Evolutionary conservation across 2,113 vertebrate species (phyloP), one percentile per base, ranked within the genome.

Genomic region (Chiloscyllium plagiosum): DNA sequence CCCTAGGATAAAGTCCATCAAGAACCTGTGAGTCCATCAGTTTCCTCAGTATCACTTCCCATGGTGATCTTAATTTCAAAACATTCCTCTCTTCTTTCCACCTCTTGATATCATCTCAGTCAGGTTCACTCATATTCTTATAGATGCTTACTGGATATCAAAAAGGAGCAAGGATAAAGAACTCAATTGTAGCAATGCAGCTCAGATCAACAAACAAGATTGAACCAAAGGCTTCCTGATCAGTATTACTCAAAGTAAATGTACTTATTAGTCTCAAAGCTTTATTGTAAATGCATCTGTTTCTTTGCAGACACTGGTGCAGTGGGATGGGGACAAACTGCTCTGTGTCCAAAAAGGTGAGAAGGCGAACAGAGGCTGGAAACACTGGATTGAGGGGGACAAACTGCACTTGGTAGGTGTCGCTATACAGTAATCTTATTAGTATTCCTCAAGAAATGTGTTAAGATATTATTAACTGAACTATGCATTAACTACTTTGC

Each of bases 291-390:
- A 76, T 68, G 70, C 56, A 61, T 96, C 95, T 98, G 94, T 96
- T 96, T 96, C 0, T 4, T 96, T 96, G 70, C 97, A 99, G 99
- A 97, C 98, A 0, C 96, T 98, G 95, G 97, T 99, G 96, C 97
- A 95, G 96, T 99, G 99, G 99, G 98, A 99, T 22, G 99, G 99
- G 0, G 98, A 99, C 96, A 98, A 98, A 96, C 97, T 99, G 56
- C 97, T 99, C 89, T 98, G 98, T 87, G 98, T 99, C 70, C 99
- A 99, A 97, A 99, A 98, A 85, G 99, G 99, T 0, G 99, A 99
- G 96, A 99, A 99, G 96, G 97, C 97, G 13, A 99, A 99, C 94
- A 98, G 99, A 0, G 98, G 99, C 96, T 99, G 99, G 99, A 99
- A 96, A 96, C 98, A 99, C 0, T 99, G 99, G 99, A 98, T 99